Base-by-base conservation (phyloP, 2,797 vertebrate genomes). In the Rallus crepitans region DNA sequence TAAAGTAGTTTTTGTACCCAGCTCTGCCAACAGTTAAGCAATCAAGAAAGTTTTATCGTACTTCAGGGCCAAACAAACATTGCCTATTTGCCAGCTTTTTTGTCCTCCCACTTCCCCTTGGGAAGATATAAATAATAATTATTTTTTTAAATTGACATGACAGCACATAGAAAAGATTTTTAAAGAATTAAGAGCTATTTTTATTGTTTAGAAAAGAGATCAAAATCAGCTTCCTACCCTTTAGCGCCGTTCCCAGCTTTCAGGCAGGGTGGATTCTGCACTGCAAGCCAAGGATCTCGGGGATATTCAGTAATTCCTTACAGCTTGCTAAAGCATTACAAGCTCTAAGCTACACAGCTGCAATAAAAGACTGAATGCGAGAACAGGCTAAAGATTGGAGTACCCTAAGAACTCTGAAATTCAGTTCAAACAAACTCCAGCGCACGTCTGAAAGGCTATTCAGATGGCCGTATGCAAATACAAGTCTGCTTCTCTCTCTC, bases 191-290 rank as follows among this genome's bases (percentile, higher is more conserved):
- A 89, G 57, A 89, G 61, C 75, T 82, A 63, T 56, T 93, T 95
- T 95, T 84, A 80, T 77, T 90, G 76, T 65, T 96, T 92, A 94
- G 40, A 84, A 85, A 80, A 73, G 90, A 94, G 94, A 94, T 95
- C 83, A 92, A 82, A 93, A 94, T 90, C 90, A 89, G 69, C 71
- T 90, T 94, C 90, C 81, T 82, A 87, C 71, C 81, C 88, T 84
- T 79, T 40, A 80, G 78, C 0, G 3, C 21, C 71, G 85, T 93
- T 71, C 35, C 84, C 87, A 87, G 20, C 37, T 68, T 77, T 82
- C 83, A 90, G 76, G 55, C 60, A 59, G 53, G 47, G 53, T 59
- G 65, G 76, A 91, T 91, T 88, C 72, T 42, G 55, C 63, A 42
- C 37, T 47, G 33, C 48, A 89, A 89, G 64, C 68, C 72, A 78